Conservation (phyloP, 2,888 invertebrate genomes). For the Peribatodes rhomboidaria region DNA sequence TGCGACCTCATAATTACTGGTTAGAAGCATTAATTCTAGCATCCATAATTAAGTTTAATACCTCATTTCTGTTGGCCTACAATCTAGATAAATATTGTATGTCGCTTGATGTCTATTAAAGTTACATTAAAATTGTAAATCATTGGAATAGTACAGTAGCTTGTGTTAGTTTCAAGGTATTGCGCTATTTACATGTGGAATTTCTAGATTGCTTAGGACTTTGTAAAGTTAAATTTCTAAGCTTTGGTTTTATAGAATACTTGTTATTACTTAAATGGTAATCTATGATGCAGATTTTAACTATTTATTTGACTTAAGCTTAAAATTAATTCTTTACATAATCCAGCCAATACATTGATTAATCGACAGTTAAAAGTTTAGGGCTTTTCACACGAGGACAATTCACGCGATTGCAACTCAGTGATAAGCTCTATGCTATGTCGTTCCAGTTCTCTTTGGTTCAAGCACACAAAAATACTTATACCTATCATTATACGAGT, state of each 20-base stretch:
- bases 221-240: slow-evolving; percentile 11
- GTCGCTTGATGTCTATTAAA: slow-evolving; percentile 76
- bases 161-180: slow-evolving; percentile 42
- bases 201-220: slow-evolving; percentile 18
- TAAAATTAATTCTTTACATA: too few species aligned
- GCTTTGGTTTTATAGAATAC: neutral
- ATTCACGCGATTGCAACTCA: too few species aligned
- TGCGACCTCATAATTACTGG: slow-evolving; percentile 85
- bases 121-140: slow-evolving; percentile 75
- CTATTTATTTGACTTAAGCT: too few species aligned
- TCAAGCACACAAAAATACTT: too few species aligned
- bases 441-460: too few species aligned
- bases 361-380: too few species aligned
- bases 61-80: slow-evolving; percentile 82
- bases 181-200: slow-evolving; percentile 21
- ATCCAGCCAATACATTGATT: too few species aligned
- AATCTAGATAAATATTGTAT: slow-evolving; percentile 82
- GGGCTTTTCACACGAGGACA: too few species aligned
- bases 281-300: too few species aligned
- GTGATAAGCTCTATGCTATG: too few species aligned
- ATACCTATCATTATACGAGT: too few species aligned
- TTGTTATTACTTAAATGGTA: too few species aligned
- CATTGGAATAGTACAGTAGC: slow-evolving; percentile 57
- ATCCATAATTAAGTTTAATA: slow-evolving; percentile 86
- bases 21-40: slow-evolving; percentile 83